Evolutionary conservation across 2,888 invertebrate genomes (phyloP), one percentile per base, ranked within the genome.

Genomic region (Gastrophysa polygoni): DNA sequence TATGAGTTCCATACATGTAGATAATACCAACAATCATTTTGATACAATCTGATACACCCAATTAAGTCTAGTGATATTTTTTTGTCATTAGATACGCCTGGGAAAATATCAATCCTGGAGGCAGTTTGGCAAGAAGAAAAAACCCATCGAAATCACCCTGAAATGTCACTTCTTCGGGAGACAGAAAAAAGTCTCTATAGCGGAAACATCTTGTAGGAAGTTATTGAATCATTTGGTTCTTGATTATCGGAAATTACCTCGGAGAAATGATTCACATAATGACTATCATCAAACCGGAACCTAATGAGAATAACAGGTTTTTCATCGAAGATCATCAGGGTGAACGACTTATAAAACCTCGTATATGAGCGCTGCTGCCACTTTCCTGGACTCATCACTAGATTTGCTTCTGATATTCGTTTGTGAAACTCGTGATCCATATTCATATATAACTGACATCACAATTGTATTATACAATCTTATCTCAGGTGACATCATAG

Each of bases 11-110:
- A n/a, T n/a, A n/a, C n/a, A n/a, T n/a, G n/a, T n/a, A 32, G 2
- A 11, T 2, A 32, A 32, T 32, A 11, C 7, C 11, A 29, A 52
- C 21, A 18, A 52, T 38, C 21, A 38, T 52, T 32, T 38, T 52
- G 20, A 14, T 14, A 52, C 52, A 29, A 34, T 38, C 20, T 52
- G 52, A 21, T 52, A 38, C 43, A 38, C 52, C 38, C 18, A 52
- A 52, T 52, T 52, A 29, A 34, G 20, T 16, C n/a, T 17, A 11
- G 8, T 52, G 38, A 52, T 52, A n/a, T n/a, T n/a, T 16, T 10
- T 52, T 34, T n/a, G 34, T 16, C 52, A 20, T 52, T 38, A 52
- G 14, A 20, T 28, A 32, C 32, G 11, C 10, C 32, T 32, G 11
- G 32, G 11, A 11, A 24, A 5, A 24, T 24, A 5, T 5, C 7